These are phyloP conservation scores for Drosophila picticornis DNA, from an alignment of 2,888 invertebrate species.

Conservation along the genomic window DNA sequence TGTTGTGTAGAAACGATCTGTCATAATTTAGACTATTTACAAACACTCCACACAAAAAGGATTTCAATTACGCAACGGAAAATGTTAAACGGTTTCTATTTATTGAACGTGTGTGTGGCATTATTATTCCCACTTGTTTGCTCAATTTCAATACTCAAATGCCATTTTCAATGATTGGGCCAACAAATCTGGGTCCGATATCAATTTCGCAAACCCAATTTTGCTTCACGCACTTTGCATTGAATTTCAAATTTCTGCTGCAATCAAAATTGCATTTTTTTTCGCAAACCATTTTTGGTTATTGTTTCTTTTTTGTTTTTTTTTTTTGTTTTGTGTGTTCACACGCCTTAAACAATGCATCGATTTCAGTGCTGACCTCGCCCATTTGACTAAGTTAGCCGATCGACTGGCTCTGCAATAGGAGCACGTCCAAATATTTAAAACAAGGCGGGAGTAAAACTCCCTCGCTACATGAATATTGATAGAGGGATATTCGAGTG, in stretches of 20 bases:
- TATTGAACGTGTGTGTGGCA: slow-evolving; percentile 5
- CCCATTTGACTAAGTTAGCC: slow-evolving; percentile 29
- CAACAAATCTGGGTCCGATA: background rate
- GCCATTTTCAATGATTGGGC: slow-evolving; percentile 21
- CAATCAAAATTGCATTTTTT: slow-evolving; percentile 28
- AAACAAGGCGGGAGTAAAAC: background rate
- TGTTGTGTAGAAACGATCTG: slow-evolving; percentile 2
- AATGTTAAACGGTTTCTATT: slow-evolving; percentile 14
- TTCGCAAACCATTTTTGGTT: slow-evolving; percentile 13
- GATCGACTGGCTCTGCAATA: background rate
- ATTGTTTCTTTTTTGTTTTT: background rate
- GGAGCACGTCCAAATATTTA: background rate
- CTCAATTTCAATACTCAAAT: slow-evolving; percentile 29
- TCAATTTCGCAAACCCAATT: background rate
- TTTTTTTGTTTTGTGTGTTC: background rate
- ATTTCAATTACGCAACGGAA: slow-evolving; percentile 22
- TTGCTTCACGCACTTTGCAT: slow-evolving; percentile 5
- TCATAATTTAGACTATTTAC: background rate
- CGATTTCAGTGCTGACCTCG: slow-evolving; percentile 27
- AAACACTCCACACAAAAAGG: background rate
- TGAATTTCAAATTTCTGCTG: slow-evolving; percentile 40
- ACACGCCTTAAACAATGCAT: slow-evolving; percentile 3
- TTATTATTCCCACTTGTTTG: slow-evolving; percentile 1
- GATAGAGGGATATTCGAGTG: background rate
- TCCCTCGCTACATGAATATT: background rate